Base-by-base conservation (phyloP, 2,113 vertebrate species). In the Butastur rufipennis region DNA sequence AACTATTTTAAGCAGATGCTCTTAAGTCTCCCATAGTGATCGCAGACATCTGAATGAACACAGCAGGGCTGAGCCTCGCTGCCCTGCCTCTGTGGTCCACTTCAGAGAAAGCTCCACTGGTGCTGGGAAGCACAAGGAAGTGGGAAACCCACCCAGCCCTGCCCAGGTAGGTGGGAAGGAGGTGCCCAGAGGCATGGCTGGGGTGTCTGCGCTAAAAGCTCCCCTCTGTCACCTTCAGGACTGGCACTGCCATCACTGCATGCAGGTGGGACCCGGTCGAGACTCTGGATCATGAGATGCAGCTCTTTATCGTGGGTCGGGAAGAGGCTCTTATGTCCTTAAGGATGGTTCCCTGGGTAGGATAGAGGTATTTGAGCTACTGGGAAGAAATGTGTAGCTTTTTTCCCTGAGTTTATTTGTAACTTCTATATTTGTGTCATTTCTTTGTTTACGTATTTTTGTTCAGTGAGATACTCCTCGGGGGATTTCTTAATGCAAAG, bases 181-280 rank as follows among this genome's bases (percentile, higher is more conserved):
- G 32, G 10, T 62, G 42, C 42, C 23, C 32, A 18, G 53, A 62
- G 23, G 34, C 32, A 27, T 1, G 2, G 3, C n/a, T 2, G 0
- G 34, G 25, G 15, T 40, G 31, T 70, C 16, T 13, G 34, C 0
- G 0, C 40, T 40, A 27, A 53, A 50, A 53, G 13, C 8, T 83
- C 40, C 29, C 13, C 40, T 65, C 27, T 48, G 63, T 45, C 58
- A 71, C 63, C 45, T 43, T 20, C 27, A 22, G 43, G 55, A 59
- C 73, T 38, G n/a, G 55, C 48, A 23, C 40, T 73, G 65, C n/a
- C 61, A 40, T 52, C 7, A 10, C 77, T 15, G 47, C 0, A 1
- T n/a, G 61, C n/a, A 62, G 47, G 50, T 26, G 36, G 61, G 26
- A 36, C 23, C 42, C 1, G 1, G 10, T 2, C 0, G 0, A 68